Evolutionary conservation across 23 tunicate species (phyloP), one percentile per base, ranked within the genome.

Genomic region (Aplidium turbinatum): DNA sequence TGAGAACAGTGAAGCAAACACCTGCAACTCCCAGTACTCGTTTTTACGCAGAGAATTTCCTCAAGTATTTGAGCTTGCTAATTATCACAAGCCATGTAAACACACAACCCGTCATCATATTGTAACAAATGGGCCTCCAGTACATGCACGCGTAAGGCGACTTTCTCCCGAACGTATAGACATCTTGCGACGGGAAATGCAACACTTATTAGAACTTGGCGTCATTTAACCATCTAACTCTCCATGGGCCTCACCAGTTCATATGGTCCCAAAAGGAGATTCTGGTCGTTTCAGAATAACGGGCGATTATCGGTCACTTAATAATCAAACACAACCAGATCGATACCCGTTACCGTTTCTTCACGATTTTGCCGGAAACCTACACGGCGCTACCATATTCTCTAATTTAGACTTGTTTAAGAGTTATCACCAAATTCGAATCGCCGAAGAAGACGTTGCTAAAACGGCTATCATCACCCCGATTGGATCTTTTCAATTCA

Each of bases 221-320:
- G 33, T 73, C 5, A 54, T 73, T 20, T 22, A 26, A 9, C 68
- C 79, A 9, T 73, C 79, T 18, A 35, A 26, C 47, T 32, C 48
- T 16, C 47, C 66, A 19, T 73, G 66, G 48, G 65, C 79, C 2
- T 54, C 66, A 4, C 66, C 79, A 32, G 31, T 73, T 4, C 66
- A 32, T 28, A 18, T 73, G 28, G 68, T 73, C 21, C 55, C 55
- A 28, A 73, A 73, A 31, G 21, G 35, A 56, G 19, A 33, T 33
- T n/a, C n/a, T n/a, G 79, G 66, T 9, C 19, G 47, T 31, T 54
- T 23, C 19, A 45, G 76, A 5, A 9, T 70, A 3, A 36, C 30
- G 35, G 36, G 29, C 27, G 76, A 70, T 35, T 70, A 70, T 22
- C 58, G 60, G 3, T 20, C 29, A 5, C 2, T 47, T 2, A 46